Evolutionary conservation across 2,113 vertebrate species (phyloP), one percentile per base, ranked within the genome.

Genomic region (Alethe diademata): DNA sequence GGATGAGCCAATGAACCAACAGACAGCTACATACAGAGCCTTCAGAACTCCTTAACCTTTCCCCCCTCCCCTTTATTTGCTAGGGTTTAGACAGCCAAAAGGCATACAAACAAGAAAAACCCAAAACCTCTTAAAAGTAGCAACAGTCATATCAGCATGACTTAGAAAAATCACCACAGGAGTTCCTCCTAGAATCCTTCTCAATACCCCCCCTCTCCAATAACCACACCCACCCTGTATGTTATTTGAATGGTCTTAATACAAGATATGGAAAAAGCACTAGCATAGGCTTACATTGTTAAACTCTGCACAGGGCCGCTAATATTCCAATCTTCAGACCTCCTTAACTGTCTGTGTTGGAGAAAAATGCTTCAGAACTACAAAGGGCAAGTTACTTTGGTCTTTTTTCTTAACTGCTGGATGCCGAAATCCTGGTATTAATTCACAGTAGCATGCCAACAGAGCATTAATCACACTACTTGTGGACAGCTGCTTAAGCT

Each of bases 401-500:
- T 91, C 47, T 67, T 93, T 91, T 86, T 79, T 64, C 61, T 86
- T 72, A 87, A 92, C 83, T 33, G 79, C 61, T 86, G 86, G 87
- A 70, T 58, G 42, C 38, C 11, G 38, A 90, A 87, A 92, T 83
- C 43, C 64, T 4, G 1, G 47, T 69, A 82, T 92, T 95, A 80
- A 40, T 48, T 75, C 35, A 1, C 75, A 93, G 66, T 31, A 40
- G 75, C 70, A n/a, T 18, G 31, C 56, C 87, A 78, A 29, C 15
- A 1, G 6, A 19, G 33, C 81, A 42, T 38, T 82, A 94, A 96
- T 60, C 53, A 61, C 50, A 71, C 61, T 5, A 60, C 56, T 83
- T 80, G 62, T 2, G 42, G 78, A 92, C 57, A 90, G 58, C 72
- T 88, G 91, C 83, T 87, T 88, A 72, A 89, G 78, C 56, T 79